Conservation (phyloP, 2,797 vertebrate species). For the Sebastes trivittatus region DNA sequence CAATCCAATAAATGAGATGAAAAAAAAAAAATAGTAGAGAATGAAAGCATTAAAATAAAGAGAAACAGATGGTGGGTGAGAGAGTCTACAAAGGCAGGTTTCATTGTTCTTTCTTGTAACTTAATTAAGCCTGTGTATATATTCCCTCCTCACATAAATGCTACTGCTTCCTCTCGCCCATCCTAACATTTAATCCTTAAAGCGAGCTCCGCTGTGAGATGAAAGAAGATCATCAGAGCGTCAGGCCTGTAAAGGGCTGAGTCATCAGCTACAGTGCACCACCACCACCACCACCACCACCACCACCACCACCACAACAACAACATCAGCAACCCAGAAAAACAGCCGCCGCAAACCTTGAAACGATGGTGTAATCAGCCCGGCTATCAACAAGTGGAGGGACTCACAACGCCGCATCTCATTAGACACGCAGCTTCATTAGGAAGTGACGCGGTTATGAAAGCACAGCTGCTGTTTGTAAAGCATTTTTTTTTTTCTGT, state of each 20-base stretch:
- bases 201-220: conserved; percentile 39
- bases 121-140: conserved; percentile 58
- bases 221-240: conserved; percentile 62
- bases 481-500: not conserved
- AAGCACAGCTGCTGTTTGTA: not conserved
- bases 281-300: not conserved
- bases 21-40: not conserved
- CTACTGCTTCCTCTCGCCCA: conserved; percentile 16
- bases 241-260: conserved; percentile 52
- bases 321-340: conserved; percentile 35
- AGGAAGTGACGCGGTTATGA: not conserved
- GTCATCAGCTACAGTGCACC: conserved; percentile 51
- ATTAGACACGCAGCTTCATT: conserved; percentile 10
- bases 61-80: conserved; percentile 29
- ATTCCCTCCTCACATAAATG: conserved; percentile 43
- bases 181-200: conserved; percentile 45
- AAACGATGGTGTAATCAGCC: conserved; percentile 37
- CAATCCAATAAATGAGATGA: conserved; percentile 44
- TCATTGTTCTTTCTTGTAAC: conserved; percentile 57
- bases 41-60: conserved; percentile 36
- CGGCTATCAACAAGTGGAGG: conserved; percentile 46
- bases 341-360: conserved; percentile 13
- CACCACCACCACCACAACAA: not conserved
- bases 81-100: conserved; percentile 29
- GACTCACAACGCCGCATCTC: conserved; percentile 35